Percentiles rank a stretch among this genome's conserved stretches.
Conservation (phyloP, 2,113 vertebrate genomes). For the Zosterops pallidus region DNA sequence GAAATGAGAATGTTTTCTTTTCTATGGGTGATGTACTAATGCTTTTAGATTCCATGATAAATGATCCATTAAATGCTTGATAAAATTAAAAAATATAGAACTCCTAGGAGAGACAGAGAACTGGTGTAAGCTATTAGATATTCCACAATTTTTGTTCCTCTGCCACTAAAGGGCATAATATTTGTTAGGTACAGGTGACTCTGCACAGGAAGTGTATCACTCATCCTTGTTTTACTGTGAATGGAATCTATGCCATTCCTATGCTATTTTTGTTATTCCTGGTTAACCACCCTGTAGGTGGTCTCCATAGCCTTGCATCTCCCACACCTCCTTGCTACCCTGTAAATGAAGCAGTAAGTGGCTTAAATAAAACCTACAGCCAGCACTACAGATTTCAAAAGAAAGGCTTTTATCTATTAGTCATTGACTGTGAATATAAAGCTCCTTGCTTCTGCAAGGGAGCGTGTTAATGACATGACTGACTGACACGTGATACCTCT, state of each 20-base stretch:
- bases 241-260: neutral
- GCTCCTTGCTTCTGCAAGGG: slow-evolving; percentile 22
- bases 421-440: neutral
- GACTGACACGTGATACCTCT: slow-evolving; percentile 22
- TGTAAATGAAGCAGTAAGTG: neutral
- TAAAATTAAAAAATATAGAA: neutral
- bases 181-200: neutral
- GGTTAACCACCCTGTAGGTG: neutral
- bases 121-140: neutral
- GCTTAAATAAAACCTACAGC: slow-evolving; percentile 45
- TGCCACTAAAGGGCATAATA: neutral
- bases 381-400: slow-evolving; percentile 35
- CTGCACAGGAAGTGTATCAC: neutral
- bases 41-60: neutral
- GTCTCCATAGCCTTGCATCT: neutral
- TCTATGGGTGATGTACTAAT: neutral
- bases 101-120: neutral
- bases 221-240: neutral
- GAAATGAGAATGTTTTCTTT: neutral
- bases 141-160: neutral
- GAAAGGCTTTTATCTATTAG: slow-evolving; percentile 20
- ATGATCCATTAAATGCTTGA: neutral
- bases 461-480: neutral
- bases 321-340: neutral
- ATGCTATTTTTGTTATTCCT: neutral